Evolutionary conservation across 2,888 invertebrate genomes (phyloP).

Genomic region (Polyommatus icarus): DNA sequence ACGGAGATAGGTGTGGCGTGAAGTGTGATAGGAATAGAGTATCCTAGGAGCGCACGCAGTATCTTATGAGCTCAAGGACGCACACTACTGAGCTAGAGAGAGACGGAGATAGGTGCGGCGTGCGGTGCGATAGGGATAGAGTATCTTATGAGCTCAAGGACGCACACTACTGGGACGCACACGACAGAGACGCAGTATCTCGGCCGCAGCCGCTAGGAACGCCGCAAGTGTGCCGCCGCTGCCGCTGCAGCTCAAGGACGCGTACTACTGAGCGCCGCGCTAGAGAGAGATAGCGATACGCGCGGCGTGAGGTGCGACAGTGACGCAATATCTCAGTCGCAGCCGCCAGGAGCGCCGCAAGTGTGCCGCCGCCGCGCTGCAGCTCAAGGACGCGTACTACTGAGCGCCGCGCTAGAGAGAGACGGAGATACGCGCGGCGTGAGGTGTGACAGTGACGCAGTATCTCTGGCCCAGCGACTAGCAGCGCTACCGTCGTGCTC

Average conservation of each 20-base stretch:
- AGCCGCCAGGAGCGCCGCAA: too few species aligned
- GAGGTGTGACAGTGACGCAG: background rate
- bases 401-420: background rate
- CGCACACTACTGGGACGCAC: too few species aligned
- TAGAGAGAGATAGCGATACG: background rate
- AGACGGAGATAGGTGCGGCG: background rate
- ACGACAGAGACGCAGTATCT: too few species aligned
- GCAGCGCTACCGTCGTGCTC: too few species aligned
- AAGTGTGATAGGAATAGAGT: background rate
- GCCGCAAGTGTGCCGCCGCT: too few species aligned
- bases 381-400: background rate
- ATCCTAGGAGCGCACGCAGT: slow-evolving; percentile 45
- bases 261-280: background rate
- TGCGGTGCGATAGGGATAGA: background rate
- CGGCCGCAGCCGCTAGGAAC: too few species aligned
- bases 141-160: too few species aligned
- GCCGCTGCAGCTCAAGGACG: too few species aligned
- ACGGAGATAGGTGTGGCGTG: background rate
- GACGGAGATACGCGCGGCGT: background rate
- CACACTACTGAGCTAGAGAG: background rate
- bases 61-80: too few species aligned
- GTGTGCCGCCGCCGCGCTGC: too few species aligned
- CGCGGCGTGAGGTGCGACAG: background rate
- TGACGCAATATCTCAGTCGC: too few species aligned
- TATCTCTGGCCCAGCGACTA: slow-evolving; percentile 8